Conservation (phyloP, 2,113 vertebrate species). For the Pelmatolapia mariae region DNA sequence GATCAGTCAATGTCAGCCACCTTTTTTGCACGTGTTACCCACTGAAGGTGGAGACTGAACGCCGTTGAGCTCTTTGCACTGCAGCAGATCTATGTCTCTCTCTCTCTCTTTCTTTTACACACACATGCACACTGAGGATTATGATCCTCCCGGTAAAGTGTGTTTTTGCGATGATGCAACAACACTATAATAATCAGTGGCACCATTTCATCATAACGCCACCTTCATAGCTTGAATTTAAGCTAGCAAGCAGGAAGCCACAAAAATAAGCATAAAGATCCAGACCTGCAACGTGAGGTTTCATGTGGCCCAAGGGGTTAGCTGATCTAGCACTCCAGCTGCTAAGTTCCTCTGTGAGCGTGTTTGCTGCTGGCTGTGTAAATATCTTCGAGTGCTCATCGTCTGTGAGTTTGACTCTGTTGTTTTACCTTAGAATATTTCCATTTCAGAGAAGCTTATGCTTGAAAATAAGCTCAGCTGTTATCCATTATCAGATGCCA, state of each 20-base stretch:
- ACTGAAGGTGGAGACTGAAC: neutral
- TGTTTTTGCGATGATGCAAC: neutral
- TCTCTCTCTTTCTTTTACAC: neutral
- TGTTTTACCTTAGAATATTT: neutral
- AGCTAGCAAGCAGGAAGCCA: neutral
- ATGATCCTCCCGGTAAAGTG: neutral
- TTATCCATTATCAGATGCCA: neutral
- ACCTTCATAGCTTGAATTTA: neutral
- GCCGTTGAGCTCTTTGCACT: neutral
- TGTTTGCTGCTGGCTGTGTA: neutral
- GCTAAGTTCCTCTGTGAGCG: neutral
- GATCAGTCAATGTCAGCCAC: neutral
- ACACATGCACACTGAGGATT: neutral
- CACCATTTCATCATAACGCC: neutral
- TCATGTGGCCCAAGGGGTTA: neutral
- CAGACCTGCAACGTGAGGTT: neutral
- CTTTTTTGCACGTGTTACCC: neutral
- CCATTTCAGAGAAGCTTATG: neutral
- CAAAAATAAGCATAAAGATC: neutral
- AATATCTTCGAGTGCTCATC: neutral
- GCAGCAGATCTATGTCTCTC: neutral
- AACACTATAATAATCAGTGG: neutral
- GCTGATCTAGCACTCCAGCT: neutral
- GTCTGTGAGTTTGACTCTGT: neutral
- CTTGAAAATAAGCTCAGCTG: neutral